Evolutionary conservation across 2,888 invertebrate species (phyloP).

Genomic region (Nycteola revayana): DNA sequence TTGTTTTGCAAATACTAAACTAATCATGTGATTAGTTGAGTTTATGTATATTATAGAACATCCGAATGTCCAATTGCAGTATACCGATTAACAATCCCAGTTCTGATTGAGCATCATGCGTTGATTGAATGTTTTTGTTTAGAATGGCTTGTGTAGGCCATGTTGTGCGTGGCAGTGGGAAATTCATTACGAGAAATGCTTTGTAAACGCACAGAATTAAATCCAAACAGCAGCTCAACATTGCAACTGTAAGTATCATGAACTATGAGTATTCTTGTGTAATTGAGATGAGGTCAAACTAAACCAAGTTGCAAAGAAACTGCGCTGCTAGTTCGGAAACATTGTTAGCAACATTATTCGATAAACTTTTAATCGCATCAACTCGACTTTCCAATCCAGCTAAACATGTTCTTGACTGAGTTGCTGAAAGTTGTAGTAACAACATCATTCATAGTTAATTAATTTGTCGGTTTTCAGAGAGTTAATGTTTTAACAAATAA

Average conservation of each 20-base stretch:
- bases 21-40: too few species aligned
- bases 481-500: too few species aligned
- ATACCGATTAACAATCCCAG: background rate
- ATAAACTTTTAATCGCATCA: constrained; percentile 66
- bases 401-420: constrained; percentile 32
- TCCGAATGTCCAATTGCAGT: too few species aligned
- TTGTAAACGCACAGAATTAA: background rate
- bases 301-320: constrained; percentile 41
- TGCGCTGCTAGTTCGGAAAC: constrained; percentile 36
- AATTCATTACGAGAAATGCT: constrained; percentile 7
- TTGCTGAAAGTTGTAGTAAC: constrained; percentile 27
- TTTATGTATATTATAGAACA: too few species aligned
- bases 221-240: too few species aligned
- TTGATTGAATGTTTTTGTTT: constrained; percentile 53
- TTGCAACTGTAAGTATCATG: too few species aligned
- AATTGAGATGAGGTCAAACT: constrained; percentile 41
- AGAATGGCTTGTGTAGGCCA: constrained; percentile 22
- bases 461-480: constrained; percentile 13
- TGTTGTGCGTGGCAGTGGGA: constrained; percentile 10
- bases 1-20: too few species aligned
- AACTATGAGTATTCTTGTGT: constrained; percentile 11
- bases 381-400: constrained; percentile 51
- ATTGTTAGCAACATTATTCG: constrained; percentile 52
- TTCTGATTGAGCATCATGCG: constrained; percentile 44
- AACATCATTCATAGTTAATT: constrained; percentile 21